phyloP scores from a whole-genome alignment of 2,113 vertebrate genomes.

The Panthera uncia region DNA sequence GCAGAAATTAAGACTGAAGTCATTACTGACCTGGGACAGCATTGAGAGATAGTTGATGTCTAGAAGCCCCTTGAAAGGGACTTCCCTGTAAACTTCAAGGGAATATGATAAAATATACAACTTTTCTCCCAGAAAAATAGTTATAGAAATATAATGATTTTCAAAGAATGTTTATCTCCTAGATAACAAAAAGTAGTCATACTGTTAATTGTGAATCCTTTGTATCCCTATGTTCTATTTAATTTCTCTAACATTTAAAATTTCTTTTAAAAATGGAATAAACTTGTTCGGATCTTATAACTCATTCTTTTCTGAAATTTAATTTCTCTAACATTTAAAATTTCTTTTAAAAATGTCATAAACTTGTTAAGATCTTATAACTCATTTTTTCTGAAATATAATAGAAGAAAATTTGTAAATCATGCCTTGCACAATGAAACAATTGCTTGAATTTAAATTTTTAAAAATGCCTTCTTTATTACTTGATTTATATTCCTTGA shows the following conservation, averaged over 20 bases:
- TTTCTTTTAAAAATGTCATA: neutral
- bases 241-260: neutral
- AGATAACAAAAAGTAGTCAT: neutral
- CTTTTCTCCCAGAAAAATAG: neutral
- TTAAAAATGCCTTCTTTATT: neutral
- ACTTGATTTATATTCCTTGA: neutral
- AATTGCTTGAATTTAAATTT: neutral
- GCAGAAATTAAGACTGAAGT: neutral
- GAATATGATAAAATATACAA: neutral
- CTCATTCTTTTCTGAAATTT: neutral
- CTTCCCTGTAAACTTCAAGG: neutral
- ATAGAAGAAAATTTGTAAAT: neutral
- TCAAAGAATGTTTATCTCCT: neutral
- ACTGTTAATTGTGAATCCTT: neutral
- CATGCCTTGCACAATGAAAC: neutral
- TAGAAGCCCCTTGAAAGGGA: neutral
- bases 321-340: neutral
- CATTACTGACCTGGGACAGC: neutral
- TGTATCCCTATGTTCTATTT: neutral
- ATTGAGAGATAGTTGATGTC: neutral
- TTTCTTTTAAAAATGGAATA: neutral
- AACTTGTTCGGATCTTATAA: neutral
- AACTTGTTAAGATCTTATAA: neutral
- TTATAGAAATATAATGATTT: slow-evolving; percentile 27
- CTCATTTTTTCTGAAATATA: neutral